Conservation (phyloP, 2,797 vertebrate genomes). For the Cyclopterus lumpus region DNA sequence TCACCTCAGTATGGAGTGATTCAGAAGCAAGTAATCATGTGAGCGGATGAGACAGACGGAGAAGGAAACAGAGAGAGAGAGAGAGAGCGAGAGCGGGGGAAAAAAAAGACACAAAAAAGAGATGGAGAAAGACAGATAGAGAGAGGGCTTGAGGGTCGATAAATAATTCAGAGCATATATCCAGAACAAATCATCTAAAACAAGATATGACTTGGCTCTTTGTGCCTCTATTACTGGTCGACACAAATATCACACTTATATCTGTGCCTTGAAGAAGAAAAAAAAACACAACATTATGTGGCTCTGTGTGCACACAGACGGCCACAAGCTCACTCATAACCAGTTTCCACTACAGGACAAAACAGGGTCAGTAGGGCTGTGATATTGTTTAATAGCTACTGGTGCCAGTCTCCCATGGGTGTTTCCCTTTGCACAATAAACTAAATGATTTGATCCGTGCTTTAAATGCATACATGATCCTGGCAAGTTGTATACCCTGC, state of each 20-base stretch:
- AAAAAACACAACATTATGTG: neutral
- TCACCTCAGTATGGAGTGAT: constrained; percentile 44
- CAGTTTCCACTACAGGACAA: constrained; percentile 14
- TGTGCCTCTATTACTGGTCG: neutral
- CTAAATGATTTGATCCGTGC: neutral
- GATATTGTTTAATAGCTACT: neutral
- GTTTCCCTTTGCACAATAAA: neutral
- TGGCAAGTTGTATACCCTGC: neutral
- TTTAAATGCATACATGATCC: neutral
- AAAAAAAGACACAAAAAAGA: neutral
- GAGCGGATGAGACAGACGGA: constrained; percentile 20
- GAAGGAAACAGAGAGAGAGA: neutral
- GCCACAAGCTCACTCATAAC: too few species aligned
- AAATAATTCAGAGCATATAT: constrained; percentile 2
- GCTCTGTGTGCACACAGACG: too few species aligned
- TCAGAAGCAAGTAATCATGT: constrained; percentile 42
- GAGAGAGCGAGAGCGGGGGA: neutral
- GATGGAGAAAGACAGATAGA: neutral
- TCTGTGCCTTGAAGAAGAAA: neutral
- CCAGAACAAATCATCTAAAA: neutral
- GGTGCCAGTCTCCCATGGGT: neutral
- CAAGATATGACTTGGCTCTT: neutral
- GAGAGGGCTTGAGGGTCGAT: neutral
- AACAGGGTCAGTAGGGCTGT: constrained; percentile 9
- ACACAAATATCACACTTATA: neutral